Percentiles rank a stretch among this genome's conserved stretches.
These are phyloP conservation scores for Ectropis grisescens DNA, from an alignment of 1,140 invertebrate species.

Conservation along the genomic window DNA sequence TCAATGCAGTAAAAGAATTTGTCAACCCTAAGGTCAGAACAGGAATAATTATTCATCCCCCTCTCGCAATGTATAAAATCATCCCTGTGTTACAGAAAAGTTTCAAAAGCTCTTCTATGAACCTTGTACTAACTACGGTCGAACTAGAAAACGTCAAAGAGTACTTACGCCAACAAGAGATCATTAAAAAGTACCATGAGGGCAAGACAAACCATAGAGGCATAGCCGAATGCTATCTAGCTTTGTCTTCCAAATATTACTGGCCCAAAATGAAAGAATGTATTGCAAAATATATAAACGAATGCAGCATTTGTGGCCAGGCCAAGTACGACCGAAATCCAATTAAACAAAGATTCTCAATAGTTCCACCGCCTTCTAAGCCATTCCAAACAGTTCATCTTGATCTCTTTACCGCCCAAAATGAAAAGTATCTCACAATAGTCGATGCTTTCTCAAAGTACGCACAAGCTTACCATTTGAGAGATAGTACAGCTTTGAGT, in stretches of 20 bases:
- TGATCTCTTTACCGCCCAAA: slow-evolving; percentile 5
- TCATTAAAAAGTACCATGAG: slow-evolving; percentile 12
- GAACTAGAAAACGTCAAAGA: slow-evolving; percentile 11
- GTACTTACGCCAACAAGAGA: slow-evolving; percentile 8
- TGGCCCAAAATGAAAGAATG: slow-evolving; percentile 16
- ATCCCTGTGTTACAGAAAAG: slow-evolving; percentile 9
- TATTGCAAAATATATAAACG: slow-evolving; percentile 8
- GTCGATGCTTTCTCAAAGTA: slow-evolving; percentile 13
- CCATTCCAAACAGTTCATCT: slow-evolving; percentile 14
- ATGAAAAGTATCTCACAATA: slow-evolving; percentile 7
- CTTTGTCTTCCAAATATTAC: slow-evolving; percentile 7
- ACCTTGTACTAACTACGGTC: slow-evolving; percentile 4
- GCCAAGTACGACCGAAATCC: slow-evolving; percentile 11
- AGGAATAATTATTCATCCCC: slow-evolving; percentile 5
- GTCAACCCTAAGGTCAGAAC: slow-evolving; percentile 12
- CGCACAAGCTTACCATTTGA: no score
- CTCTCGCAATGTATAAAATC: slow-evolving; percentile 4
- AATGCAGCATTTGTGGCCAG: slow-evolving; percentile 9
- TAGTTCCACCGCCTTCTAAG: slow-evolving; percentile 8
- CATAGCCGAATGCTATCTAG: slow-evolving; percentile 8
- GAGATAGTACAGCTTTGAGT: no score
- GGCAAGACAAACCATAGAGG: slow-evolving; percentile 17
- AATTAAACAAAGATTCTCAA: slow-evolving; percentile 4
- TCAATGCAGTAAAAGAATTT: slow-evolving; percentile 9
- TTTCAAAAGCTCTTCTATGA: slow-evolving; percentile 11